Conservation (phyloP, 1,140 invertebrate genomes). For the Nephila pilipes region DNA sequence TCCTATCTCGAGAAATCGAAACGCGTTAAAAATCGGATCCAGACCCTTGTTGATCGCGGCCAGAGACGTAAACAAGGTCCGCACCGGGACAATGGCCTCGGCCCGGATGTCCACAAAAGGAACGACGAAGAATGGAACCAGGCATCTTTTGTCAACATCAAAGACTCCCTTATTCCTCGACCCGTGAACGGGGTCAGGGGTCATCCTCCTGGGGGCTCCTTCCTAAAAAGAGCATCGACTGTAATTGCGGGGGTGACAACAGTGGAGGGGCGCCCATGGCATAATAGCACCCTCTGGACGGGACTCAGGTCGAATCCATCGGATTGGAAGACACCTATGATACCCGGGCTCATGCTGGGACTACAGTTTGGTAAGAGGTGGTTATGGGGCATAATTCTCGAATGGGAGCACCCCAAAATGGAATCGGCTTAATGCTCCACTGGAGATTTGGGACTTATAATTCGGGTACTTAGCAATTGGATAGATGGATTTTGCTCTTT, state of each 20-base stretch:
- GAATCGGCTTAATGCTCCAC: slow-evolving; percentile 13
- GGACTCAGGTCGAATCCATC: not conserved
- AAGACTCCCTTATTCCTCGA: not conserved
- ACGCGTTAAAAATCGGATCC: slow-evolving; percentile 58
- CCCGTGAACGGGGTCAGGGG: slow-evolving; percentile 49
- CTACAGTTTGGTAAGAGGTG: not conserved
- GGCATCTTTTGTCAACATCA: slow-evolving; percentile 31
- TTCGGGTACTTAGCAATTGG: not conserved
- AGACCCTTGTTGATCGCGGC: slow-evolving; percentile 41
- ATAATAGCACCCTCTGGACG: slow-evolving; percentile 35
- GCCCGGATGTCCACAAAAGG: slow-evolving; percentile 21
- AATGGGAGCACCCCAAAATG: slow-evolving; percentile 9
- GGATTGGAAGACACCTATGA: slow-evolving; percentile 10
- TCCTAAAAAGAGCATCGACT: slow-evolving; percentile 58
- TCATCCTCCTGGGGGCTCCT: not conserved
- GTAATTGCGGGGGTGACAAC: slow-evolving; percentile 57
- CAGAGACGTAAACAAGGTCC: slow-evolving; percentile 61
- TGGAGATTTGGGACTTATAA: not conserved
- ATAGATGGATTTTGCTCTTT: not conserved
- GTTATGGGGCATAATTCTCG: slow-evolving; percentile 32
- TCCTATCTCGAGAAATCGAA: slow-evolving; percentile 52
- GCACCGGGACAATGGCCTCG: not conserved
- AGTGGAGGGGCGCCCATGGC: slow-evolving; percentile 25
- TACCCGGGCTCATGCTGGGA: slow-evolving; percentile 46
- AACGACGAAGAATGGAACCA: not conserved